phyloP scores from a whole-genome alignment of 2,888 invertebrate genomes.

The Belgica antarctica region DNA sequence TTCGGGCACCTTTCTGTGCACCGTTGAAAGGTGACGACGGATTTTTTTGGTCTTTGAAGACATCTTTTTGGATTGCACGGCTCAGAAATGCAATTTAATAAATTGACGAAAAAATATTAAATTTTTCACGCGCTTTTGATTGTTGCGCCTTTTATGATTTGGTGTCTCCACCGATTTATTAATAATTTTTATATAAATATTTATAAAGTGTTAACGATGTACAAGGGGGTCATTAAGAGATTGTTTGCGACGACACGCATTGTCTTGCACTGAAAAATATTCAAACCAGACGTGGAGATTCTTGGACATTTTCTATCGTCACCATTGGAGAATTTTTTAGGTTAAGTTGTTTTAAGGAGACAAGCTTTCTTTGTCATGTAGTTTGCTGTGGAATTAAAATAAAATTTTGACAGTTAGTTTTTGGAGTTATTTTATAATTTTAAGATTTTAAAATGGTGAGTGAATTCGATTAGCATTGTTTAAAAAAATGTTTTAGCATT shows the following conservation, averaged over 20 bases:
- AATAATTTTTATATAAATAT: slow-evolving; percentile 22
- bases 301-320: neutral
- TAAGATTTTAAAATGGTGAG: too few species aligned
- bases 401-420: too few species aligned
- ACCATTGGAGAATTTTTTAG: too few species aligned
- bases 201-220: slow-evolving; percentile 22
- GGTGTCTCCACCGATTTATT: neutral
- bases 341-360: too few species aligned
- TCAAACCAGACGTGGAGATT: neutral
- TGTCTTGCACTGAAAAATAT: neutral
- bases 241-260: neutral
- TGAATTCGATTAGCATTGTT: too few species aligned
- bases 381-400: too few species aligned
- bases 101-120: slow-evolving; percentile 36
- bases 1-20: neutral
- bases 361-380: too few species aligned
- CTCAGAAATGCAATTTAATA: neutral
- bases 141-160: slow-evolving; percentile 18
- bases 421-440: too few species aligned
- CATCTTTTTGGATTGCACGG: neutral
- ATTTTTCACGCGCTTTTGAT: slow-evolving; percentile 40
- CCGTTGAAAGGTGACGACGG: neutral
- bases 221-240: slow-evolving; percentile 6
- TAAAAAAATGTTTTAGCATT: too few species aligned
- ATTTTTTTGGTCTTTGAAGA: neutral